Percentiles rank a stretch among this genome's conserved stretches.
Conservation (phyloP, 2,888 invertebrate species). For the Protodeltote pygarga region DNA sequence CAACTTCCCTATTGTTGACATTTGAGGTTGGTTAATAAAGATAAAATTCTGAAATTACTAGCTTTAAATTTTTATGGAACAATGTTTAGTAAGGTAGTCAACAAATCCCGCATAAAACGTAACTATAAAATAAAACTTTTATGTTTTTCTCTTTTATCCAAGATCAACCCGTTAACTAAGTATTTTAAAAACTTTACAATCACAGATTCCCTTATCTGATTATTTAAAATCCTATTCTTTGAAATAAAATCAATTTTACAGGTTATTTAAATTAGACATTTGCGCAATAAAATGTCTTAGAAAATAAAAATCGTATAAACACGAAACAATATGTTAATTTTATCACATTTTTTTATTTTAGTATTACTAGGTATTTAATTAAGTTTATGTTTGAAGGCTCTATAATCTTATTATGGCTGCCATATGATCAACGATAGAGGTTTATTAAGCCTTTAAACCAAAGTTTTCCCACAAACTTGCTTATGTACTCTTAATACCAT, state of each 20-base stretch:
- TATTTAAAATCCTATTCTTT: conserved; percentile 20
- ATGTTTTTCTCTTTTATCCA: conserved; percentile 13
- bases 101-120: no score
- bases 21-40: no score
- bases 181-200: conserved; percentile 17
- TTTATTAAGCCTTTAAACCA: conserved; percentile 14
- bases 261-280: conserved; percentile 35
- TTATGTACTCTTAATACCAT: not conserved
- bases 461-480: not conserved
- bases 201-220: conserved; percentile 26
- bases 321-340: conserved; percentile 23
- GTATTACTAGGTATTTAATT: conserved; percentile 18
- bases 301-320: conserved; percentile 29
- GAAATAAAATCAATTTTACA: conserved; percentile 32
- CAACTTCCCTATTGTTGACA: no score
- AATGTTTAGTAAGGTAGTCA: no score
- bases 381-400: conserved; percentile 4
- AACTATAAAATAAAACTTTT: conserved; percentile 19
- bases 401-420: conserved; percentile 7
- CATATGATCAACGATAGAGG: conserved; percentile 1
- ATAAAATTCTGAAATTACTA: no score
- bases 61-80: no score
- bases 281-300: conserved; percentile 11
- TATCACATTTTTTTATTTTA: conserved; percentile 10
- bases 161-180: conserved; percentile 22